Evolutionary conservation across 1,140 invertebrate species (phyloP).

Genomic region (Drosophila sp.): DNA sequence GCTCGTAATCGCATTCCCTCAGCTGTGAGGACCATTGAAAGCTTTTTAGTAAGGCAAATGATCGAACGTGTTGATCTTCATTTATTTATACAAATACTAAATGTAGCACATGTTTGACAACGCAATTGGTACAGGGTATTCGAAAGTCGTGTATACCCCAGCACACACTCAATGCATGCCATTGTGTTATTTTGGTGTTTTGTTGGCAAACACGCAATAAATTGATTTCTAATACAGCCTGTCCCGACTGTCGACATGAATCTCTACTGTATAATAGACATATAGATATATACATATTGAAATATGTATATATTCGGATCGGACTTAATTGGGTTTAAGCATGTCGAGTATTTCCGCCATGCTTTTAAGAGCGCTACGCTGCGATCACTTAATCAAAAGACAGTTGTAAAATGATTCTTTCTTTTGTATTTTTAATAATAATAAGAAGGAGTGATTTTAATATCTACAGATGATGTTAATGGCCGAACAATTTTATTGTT

Average conservation of each 20-base stretch:
- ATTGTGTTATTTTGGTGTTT: constrained; percentile 25
- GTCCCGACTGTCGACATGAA: constrained; percentile 49
- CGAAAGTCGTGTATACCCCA: not conserved
- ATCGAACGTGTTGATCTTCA: no score
- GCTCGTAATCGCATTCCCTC: no score
- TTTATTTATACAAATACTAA: no score
- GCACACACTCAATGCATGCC: constrained; percentile 11
- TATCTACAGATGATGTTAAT: not conserved
- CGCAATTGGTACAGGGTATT: constrained; percentile 15
- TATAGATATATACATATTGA: not conserved
- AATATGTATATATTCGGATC: constrained; percentile 18
- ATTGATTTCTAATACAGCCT: constrained; percentile 77
- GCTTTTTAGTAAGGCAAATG: no score
- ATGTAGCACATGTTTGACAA: not conserved
- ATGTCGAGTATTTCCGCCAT: constrained; percentile 58
- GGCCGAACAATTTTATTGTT: not conserved
- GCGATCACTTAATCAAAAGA: constrained; percentile 25
- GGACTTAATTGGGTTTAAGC: constrained; percentile 49
- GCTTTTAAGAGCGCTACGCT: constrained; percentile 13
- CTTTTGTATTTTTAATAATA: constrained; percentile 2
- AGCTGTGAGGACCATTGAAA: no score
- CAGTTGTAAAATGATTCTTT: constrained; percentile 1
- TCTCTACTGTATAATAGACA: constrained; percentile 31
- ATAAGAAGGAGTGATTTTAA: no score
- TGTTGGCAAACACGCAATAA: constrained; percentile 74